These are phyloP conservation scores for Prunella himalayana DNA, from an alignment of 2,113 vertebrate species.

Conservation along the genomic window DNA sequence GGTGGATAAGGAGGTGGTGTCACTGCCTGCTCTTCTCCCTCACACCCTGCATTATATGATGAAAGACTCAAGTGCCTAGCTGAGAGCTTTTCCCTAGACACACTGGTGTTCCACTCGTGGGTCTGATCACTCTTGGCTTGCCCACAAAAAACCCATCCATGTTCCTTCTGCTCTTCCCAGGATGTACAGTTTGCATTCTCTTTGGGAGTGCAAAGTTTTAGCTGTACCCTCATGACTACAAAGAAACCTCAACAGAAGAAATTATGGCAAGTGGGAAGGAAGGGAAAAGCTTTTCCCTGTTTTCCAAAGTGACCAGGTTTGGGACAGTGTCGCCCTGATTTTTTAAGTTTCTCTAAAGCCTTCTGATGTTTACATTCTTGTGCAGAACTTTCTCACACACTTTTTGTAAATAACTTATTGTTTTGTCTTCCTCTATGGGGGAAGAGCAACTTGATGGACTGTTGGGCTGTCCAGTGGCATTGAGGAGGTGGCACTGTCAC, in stretches of 20 bases:
- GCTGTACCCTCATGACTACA: background rate
- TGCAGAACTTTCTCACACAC: no score
- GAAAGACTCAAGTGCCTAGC: background rate
- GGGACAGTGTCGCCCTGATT: no score
- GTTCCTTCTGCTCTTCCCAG: background rate
- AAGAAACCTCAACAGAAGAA: background rate
- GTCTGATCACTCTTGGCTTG: background rate
- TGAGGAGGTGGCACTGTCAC: no score
- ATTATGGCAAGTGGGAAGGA: background rate
- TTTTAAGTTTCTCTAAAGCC: no score
- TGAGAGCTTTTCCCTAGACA: background rate
- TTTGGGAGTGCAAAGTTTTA: background rate
- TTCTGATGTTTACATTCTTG: no score
- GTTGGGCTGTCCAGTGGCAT: no score
- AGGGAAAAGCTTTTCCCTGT: background rate
- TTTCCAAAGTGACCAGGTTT: background rate
- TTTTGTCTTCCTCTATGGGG: no score
- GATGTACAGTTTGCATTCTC: background rate
- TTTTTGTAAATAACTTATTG: no score
- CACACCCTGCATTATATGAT: rapidly evolving
- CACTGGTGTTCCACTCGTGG: rapidly evolving
- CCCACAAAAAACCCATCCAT: background rate
- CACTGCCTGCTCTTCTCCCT: background rate
- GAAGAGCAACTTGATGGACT: no score
- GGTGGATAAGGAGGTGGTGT: background rate